Base-by-base conservation (phyloP, 2,797 vertebrate species). In the Hemibagrus guttatus region DNA sequence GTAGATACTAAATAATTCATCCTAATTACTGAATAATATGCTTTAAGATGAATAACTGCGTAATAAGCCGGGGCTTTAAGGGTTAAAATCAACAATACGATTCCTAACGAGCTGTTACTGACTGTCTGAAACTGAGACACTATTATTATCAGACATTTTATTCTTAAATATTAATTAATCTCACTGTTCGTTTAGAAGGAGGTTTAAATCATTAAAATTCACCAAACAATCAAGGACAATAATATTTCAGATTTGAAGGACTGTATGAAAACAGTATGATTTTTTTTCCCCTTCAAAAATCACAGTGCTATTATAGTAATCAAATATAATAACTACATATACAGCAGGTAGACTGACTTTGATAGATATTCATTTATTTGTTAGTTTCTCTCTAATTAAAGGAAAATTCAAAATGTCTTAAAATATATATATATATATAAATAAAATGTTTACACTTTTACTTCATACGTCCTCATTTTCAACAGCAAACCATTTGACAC, bases 71-170 rank as follows among this genome's bases (percentile, higher is more conserved):
- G 63, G 28, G 54, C n/a, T 68, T 54, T 28, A 66, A 64, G 61
- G 46, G 80, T 82, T 82, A 82, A 82, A 82, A 82, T 82, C 81
- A 82, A 68, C 81, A 82, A 82, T 82, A 68, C 81, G 63, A 68
- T 28, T 68, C 81, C 81, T 82, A 82, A 82, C 46, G 81, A 82
- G 81, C 81, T 9, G 63, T n/a, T 63, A n/a, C 79, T 17, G 79
- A 11, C 59, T 81, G 79, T 68, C 63, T 66, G 63, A 82, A 82
- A 82, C 63, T 7, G 81, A 82, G 81, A 82, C 63, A n/a, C 63
- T 82, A 82, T 82, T 82, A 68, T 82, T 82, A 82, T 82, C 81
- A 82, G 63, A 35, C 81, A 13, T 82, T 82, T 68, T 66, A 82
- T 82, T 82, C 80, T 49, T 64, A 49, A 82, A 82, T 66, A 81